phyloP scores from a whole-genome alignment of 2,888 invertebrate genomes.

The Eurois occulta region DNA sequence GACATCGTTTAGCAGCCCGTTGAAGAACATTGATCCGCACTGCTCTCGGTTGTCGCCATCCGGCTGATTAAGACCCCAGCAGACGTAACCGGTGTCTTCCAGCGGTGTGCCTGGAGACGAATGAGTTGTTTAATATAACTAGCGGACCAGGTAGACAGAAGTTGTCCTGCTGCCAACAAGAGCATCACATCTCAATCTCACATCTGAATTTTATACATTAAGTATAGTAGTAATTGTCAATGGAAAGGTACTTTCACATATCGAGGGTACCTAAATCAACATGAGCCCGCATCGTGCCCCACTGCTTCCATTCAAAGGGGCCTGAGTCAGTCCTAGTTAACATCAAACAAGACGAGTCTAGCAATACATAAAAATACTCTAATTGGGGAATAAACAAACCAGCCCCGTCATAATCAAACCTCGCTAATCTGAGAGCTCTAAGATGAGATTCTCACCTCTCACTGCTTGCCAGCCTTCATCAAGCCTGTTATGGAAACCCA shows the following conservation, averaged over 20 bases:
- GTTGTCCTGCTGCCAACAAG: neutral
- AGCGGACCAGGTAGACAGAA: neutral
- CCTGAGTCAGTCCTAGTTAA: too few species aligned
- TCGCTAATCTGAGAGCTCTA: too few species aligned
- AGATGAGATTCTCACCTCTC: constrained; percentile 71
- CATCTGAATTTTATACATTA: neutral
- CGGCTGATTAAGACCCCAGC: constrained; percentile 80
- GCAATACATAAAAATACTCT: neutral
- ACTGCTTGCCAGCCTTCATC: constrained; percentile 74
- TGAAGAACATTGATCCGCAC: constrained; percentile 84
- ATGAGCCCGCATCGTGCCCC: neutral
- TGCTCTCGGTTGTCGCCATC: constrained; percentile 76
- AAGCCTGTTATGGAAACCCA: constrained; percentile 73
- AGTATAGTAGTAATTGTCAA: neutral
- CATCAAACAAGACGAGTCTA: neutral
- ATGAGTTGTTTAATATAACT: neutral
- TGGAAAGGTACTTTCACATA: neutral
- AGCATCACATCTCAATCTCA: neutral
- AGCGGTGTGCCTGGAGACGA: constrained; percentile 60
- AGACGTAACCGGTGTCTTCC: constrained; percentile 75
- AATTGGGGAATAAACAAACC: neutral
- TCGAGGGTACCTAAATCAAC: neutral
- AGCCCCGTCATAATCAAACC: neutral
- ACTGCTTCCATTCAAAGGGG: neutral
- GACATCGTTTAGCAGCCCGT: constrained; percentile 79